These are phyloP conservation scores for Acridotheres tristis DNA, from an alignment of 2,797 vertebrate genomes.

Conservation along the genomic window DNA sequence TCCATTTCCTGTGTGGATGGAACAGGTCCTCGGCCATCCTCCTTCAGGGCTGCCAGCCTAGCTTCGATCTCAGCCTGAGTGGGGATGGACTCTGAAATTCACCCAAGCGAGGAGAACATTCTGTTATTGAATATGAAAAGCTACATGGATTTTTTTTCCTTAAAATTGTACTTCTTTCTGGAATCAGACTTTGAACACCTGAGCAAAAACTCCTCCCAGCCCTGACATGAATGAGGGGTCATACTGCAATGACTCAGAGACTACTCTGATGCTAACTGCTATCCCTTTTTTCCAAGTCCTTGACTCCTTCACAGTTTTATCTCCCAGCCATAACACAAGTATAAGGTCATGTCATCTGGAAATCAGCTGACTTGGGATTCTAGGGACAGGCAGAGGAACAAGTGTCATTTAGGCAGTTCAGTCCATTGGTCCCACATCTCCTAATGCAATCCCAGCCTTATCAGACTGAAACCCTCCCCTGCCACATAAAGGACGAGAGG, in stretches of 20 bases:
- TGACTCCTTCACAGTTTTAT: not conserved
- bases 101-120: not conserved
- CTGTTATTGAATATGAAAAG: not conserved
- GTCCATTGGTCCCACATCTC: not conserved
- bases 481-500: rapidly evolving
- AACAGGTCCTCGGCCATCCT: slow-evolving; percentile 73
- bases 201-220: not conserved
- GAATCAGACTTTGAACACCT: not conserved
- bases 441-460: not conserved
- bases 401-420: not conserved
- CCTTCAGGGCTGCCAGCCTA: slow-evolving; percentile 87
- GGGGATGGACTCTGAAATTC: slow-evolving; percentile 82
- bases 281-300: not conserved
- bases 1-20: slow-evolving; percentile 88
- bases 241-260: not conserved
- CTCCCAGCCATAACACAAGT: not conserved
- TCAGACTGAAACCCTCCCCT: not conserved
- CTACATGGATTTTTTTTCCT: not conserved
- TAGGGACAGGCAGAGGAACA: not conserved
- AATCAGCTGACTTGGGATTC: not conserved
- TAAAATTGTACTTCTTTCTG: not conserved
- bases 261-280: not conserved
- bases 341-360: not conserved
- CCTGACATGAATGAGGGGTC: rapidly evolving
- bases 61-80: slow-evolving; percentile 91